Base-by-base conservation (phyloP, 2,888 invertebrate species). In the Ophion slaviceki region DNA sequence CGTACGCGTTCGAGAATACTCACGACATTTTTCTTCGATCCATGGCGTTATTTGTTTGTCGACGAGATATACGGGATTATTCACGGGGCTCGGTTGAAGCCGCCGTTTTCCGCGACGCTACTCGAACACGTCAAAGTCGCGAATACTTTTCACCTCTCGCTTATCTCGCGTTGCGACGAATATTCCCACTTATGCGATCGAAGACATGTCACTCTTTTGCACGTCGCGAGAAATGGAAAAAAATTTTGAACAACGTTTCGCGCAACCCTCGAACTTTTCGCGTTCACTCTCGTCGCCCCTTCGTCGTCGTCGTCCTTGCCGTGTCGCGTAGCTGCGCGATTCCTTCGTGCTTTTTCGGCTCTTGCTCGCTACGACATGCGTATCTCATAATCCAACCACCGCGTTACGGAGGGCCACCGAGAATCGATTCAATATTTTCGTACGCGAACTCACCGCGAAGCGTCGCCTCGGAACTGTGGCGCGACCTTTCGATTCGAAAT, bases 11-110 rank as follows among this genome's bases (percentile, higher is more conserved):
- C 4, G 5, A 17, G 17, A 17, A 53, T 53, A 53, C 53, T 94
- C 90, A 94, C 94, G 94, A 94, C 90, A 94, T 92, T 93, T 93
- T 94, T 91, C 94, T 91, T 87, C 90, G 92, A 85, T 94, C 94
- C 94, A 94, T 94, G 87, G 74, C 86, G 87, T 84, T 74, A 67
- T 71, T 78, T 79, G 59, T 76, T 83, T 79, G 79, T 76, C 80
- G 80, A 72, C 61, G 57, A 76, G 62, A 36, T 71, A 20, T 40
- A 75, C 45, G 80, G 45, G 81, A 81, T 59, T 57, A 64, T 40
- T 45, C 20, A 45, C 76, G 78, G 64, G 47, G 74, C 57, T 80
- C 59, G 74, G 67, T 20, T 28, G 45, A 61, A 71, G 61, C 66
- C 71, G 75, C 75, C 80, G 74, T 68, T 74, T 17, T 17, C 17